Conservation (phyloP, 1,140 invertebrate genomes). For the Apocrypta bakeri region DNA sequence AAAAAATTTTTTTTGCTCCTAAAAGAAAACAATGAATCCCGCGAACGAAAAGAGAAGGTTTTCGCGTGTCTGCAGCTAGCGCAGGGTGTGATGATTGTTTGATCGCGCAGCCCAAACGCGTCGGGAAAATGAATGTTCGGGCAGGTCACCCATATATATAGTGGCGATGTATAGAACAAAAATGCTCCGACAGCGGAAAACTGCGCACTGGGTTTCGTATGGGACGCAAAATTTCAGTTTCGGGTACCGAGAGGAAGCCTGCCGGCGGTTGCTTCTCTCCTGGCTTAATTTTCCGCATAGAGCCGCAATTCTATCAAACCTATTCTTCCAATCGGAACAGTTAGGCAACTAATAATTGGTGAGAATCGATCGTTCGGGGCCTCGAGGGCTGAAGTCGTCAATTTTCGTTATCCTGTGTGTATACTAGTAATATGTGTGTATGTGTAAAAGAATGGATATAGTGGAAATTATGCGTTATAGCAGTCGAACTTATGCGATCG, state of each 20-base stretch:
- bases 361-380: conserved; percentile 61
- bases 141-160: not conserved
- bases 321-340: conserved; percentile 66
- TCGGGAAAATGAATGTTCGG: not conserved
- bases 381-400: conserved; percentile 25
- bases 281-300: conserved; percentile 63
- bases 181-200: conserved; percentile 56
- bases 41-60: not conserved
- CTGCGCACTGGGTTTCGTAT: conserved; percentile 41
- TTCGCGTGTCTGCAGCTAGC: not conserved
- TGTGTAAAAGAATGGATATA: too few relatives aligned
- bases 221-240: conserved; percentile 6
- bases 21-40: conserved; percentile 35
- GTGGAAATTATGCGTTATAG: too few relatives aligned
- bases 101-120: conserved; percentile 32
- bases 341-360: conserved; percentile 68
- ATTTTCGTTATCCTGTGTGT: not conserved
- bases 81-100: conserved; percentile 46
- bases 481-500: too few relatives aligned
- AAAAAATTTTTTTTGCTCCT: not conserved
- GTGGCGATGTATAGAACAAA: conserved; percentile 46
- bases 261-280: conserved; percentile 27
- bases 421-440: not conserved
- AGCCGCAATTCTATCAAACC: conserved; percentile 66
- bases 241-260: conserved; percentile 3